These are phyloP conservation scores for Melanerpes aurifrons DNA, from an alignment of 2,113 vertebrate species.

Conservation along the genomic window DNA sequence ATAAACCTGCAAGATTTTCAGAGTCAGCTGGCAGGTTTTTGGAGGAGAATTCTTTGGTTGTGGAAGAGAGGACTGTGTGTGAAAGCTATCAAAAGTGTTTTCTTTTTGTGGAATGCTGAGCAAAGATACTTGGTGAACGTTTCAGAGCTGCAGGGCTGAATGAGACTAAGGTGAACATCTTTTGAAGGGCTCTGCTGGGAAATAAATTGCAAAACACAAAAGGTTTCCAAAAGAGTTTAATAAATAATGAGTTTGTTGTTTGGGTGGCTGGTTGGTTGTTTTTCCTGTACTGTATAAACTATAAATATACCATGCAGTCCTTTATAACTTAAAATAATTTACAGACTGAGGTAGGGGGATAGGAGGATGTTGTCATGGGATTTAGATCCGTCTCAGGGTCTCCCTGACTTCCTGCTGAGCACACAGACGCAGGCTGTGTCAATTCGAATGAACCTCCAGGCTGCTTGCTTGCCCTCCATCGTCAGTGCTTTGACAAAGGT, in stretches of 20 bases:
- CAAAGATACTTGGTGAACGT: rapidly evolving
- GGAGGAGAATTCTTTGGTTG: neutral
- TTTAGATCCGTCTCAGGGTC: slow-evolving; percentile 74
- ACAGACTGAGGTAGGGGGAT: slow-evolving; percentile 96
- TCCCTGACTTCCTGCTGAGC: slow-evolving; percentile 90
- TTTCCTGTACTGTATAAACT: slow-evolving; percentile 94
- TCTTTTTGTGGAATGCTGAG: neutral
- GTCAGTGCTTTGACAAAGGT: slow-evolving; percentile 95
- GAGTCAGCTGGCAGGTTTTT: neutral
- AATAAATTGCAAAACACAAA: slow-evolving; percentile 3
- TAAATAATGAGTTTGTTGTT: slow-evolving; percentile 76
- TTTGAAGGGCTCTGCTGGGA: neutral
- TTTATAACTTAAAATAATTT: slow-evolving; percentile 99
- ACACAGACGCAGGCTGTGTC: slow-evolving; percentile 96
- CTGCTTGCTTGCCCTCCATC: slow-evolving; percentile 86
- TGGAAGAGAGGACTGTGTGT: neutral
- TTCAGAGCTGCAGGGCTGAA: neutral
- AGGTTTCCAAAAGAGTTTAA: slow-evolving; percentile 84
- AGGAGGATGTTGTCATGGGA: slow-evolving; percentile 45
- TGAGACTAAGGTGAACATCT: neutral
- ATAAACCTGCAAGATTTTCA: neutral
- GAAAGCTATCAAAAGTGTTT: neutral
- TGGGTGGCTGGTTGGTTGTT: neutral
- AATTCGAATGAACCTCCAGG: slow-evolving; percentile 95
- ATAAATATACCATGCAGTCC: slow-evolving; percentile 99